Percentiles rank a stretch among this genome's conserved stretches.
These are phyloP conservation scores for Hydrolagus colliei DNA, from an alignment of 2,797 vertebrate species.

Conservation along the genomic window DNA sequence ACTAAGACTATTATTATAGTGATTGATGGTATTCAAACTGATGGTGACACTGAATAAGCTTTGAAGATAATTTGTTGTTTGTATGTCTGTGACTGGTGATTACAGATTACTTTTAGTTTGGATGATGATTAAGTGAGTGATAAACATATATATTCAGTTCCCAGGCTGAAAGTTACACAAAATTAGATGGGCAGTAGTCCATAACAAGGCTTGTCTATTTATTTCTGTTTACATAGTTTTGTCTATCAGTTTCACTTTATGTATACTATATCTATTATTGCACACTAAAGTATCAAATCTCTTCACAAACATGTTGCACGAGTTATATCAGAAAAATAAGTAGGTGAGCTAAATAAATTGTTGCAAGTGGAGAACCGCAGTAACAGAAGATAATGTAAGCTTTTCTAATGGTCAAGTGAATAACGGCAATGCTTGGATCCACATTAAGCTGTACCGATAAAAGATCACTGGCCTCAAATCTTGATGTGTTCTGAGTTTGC, in stretches of 20 bases:
- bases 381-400: too few species aligned
- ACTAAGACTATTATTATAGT: not conserved
- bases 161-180: not conserved
- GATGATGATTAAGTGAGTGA: not conserved
- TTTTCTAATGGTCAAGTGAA: too few species aligned
- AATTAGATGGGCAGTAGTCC: not conserved
- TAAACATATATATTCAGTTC: not conserved
- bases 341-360: too few species aligned
- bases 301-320: too few species aligned
- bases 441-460: too few species aligned
- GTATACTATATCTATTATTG: not conserved
- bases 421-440: too few species aligned
- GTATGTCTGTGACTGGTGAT: not conserved
- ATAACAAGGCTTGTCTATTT: not conserved
- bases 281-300: not conserved
- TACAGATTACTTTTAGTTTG: not conserved
- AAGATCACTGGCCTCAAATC: too few species aligned
- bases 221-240: not conserved
- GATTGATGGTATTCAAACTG: not conserved
- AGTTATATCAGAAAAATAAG: too few species aligned
- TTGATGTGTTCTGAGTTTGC: too few species aligned
- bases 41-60: not conserved
- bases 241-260: not conserved
- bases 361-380: too few species aligned
- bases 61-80: not conserved